A percentile compares a stretch with the other conserved stretches of the same genome.
Conservation (phyloP, 2,888 invertebrate genomes). For the Torymus tubicola region DNA sequence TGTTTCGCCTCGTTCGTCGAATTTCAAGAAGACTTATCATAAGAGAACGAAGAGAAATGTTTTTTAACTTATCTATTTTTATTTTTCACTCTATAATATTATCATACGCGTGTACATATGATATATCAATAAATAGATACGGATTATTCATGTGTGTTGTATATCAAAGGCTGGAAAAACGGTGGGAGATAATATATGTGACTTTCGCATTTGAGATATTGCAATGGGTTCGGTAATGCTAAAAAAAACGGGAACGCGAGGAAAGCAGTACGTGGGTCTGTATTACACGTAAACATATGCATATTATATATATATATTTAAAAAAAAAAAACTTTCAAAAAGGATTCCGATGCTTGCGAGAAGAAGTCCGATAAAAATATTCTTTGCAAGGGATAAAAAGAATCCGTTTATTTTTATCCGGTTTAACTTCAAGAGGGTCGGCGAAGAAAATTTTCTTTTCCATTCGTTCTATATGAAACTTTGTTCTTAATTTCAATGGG, state of each 20-base stretch:
- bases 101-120: constrained; percentile 56
- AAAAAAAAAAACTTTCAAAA: constrained; percentile 40
- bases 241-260: constrained; percentile 34
- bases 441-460: constrained; percentile 38
- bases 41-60: constrained; percentile 48
- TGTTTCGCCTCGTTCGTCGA: constrained; percentile 37
- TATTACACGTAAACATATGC: constrained; percentile 24
- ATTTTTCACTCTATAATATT: constrained; percentile 55
- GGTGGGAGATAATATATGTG: constrained; percentile 29
- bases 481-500: constrained; percentile 53
- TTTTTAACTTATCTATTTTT: constrained; percentile 55
- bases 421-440: constrained; percentile 42
- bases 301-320: constrained; percentile 33
- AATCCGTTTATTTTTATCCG: constrained; percentile 48
- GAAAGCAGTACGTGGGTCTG: constrained; percentile 37
- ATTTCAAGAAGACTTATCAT: constrained; percentile 25
- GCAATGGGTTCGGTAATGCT: constrained; percentile 40
- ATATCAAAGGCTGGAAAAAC: constrained; percentile 43
- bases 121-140: constrained; percentile 52
- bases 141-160: constrained; percentile 52
- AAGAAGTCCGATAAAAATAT: constrained; percentile 51
- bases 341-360: constrained; percentile 44
- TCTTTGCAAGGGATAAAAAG: constrained; percentile 24
- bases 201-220: constrained; percentile 43
- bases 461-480: constrained; percentile 46